Percentiles rank a stretch among this genome's conserved stretches.
phyloP scores from a whole-genome alignment of 2,797 vertebrate genomes.

The Mastacembelus armatus region DNA sequence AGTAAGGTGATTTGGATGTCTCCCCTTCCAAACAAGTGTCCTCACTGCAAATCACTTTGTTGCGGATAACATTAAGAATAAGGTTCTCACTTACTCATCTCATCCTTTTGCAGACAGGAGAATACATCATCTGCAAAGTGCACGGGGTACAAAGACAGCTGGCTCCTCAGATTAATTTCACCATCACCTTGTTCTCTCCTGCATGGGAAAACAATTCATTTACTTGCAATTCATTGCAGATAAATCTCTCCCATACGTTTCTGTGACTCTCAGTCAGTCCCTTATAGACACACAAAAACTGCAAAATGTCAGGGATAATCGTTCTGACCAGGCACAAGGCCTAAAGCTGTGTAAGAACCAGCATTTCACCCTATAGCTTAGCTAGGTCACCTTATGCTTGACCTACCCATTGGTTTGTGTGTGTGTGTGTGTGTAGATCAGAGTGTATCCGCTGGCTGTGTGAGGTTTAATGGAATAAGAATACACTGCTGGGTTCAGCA shows the following conservation, averaged over 20 bases:
- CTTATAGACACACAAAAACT: slow-evolving; percentile 42
- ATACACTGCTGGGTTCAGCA: slow-evolving; percentile 20
- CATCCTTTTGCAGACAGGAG: slow-evolving; percentile 55
- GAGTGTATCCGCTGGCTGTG: slow-evolving; percentile 32
- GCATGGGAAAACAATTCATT: slow-evolving; percentile 62
- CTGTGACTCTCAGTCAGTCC: slow-evolving; percentile 17
- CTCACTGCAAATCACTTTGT: slow-evolving; percentile 35
- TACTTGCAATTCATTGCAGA: slow-evolving; percentile 69
- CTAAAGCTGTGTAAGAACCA: slow-evolving; percentile 66
- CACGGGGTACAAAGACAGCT: slow-evolving; percentile 70
- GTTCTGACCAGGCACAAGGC: slow-evolving; percentile 72
- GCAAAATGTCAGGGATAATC: slow-evolving; percentile 75
- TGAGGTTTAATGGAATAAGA: slow-evolving; percentile 42
- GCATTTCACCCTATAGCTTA: slow-evolving; percentile 75
- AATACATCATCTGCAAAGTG: slow-evolving; percentile 74
- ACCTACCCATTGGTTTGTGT: slow-evolving; percentile 54
- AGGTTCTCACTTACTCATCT: slow-evolving; percentile 58
- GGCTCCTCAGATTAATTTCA: slow-evolving; percentile 73
- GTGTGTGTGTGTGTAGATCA: slow-evolving; percentile 26
- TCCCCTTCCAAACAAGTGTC: slow-evolving; percentile 16
- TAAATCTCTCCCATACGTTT: slow-evolving; percentile 38
- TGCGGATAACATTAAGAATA: slow-evolving; percentile 43
- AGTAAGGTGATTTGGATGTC: slow-evolving; percentile 43
- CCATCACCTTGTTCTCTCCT: slow-evolving; percentile 56
- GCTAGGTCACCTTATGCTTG: slow-evolving; percentile 76